Evolutionary conservation across 2,888 invertebrate species (phyloP).

Genomic region (Conus canariensis): DNA sequence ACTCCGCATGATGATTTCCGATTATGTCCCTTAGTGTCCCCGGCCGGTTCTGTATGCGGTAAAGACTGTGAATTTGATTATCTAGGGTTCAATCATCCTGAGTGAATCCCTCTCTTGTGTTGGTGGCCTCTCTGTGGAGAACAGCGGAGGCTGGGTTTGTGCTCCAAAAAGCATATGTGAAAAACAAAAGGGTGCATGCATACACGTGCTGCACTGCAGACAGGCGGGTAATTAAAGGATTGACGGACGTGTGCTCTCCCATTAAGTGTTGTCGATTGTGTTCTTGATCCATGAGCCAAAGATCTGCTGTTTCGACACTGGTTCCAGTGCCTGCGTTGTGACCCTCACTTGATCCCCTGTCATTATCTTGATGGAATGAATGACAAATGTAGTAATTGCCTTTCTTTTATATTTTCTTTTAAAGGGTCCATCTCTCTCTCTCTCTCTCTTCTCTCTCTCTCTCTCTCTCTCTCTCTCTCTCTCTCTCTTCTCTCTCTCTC

Average conservation of each 20-base stretch:
- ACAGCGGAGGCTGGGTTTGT: neutral
- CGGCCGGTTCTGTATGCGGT: neutral
- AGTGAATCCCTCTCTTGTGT: constrained; percentile 40
- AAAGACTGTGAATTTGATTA: constrained; percentile 37
- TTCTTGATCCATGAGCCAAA: neutral
- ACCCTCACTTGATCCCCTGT: neutral
- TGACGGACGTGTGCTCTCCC: neutral
- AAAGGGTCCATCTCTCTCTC: too few relatives aligned
- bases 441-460: too few relatives aligned
- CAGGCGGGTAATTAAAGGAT: constrained; percentile 21
- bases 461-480: too few relatives aligned
- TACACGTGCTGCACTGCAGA: neutral
- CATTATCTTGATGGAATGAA: neutral
- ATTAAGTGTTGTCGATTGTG: neutral
- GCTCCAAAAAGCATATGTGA: constrained; percentile 37
- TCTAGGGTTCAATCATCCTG: constrained; percentile 12
- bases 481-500: too few relatives aligned
- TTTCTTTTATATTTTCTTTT: neutral
- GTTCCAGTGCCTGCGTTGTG: neutral
- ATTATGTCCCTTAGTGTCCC: constrained; percentile 17
- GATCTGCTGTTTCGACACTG: neutral
- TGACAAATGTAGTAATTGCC: neutral
- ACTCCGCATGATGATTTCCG: constrained; percentile 35
- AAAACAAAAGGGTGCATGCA: constrained; percentile 39
- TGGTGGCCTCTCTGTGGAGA: constrained; percentile 20